Evolutionary conservation across 2,797 vertebrate species (phyloP).

Genomic region (Leuciscus waleckii): DNA sequence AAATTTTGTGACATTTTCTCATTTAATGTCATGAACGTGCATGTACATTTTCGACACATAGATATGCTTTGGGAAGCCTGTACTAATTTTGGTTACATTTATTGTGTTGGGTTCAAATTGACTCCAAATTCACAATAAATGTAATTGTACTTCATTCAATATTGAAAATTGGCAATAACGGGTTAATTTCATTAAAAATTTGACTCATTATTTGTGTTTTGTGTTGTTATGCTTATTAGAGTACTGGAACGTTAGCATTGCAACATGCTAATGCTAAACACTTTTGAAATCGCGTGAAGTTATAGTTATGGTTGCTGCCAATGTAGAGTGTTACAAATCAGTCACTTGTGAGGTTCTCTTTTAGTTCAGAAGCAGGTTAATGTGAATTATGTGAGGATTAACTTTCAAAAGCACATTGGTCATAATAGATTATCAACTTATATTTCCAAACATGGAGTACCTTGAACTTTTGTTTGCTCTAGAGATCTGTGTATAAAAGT

Average conservation of each 20-base stretch:
- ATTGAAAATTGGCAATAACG: too few species aligned
- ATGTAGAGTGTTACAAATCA: too few species aligned
- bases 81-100: too few species aligned
- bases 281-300: not conserved
- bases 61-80: not conserved
- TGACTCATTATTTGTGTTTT: not conserved
- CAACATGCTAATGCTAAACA: not conserved
- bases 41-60: not conserved
- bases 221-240: not conserved
- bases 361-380: slow-evolving; percentile 20
- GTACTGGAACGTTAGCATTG: not conserved
- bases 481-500: not conserved
- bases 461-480: slow-evolving; percentile 23
- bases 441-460: slow-evolving; percentile 12
- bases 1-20: not conserved
- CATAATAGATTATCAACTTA: slow-evolving; percentile 48
- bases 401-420: slow-evolving; percentile 56
- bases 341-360: not conserved
- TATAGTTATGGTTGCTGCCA: not conserved
- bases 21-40: not conserved
- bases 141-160: too few species aligned
- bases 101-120: too few species aligned
- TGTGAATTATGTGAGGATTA: slow-evolving; percentile 52
- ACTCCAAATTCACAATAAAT: not conserved
- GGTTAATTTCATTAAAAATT: not conserved